Evolutionary conservation across 2,113 vertebrate species (phyloP), one percentile per base, ranked within the genome.

Genomic region (Ctenodactylus gundi): DNA sequence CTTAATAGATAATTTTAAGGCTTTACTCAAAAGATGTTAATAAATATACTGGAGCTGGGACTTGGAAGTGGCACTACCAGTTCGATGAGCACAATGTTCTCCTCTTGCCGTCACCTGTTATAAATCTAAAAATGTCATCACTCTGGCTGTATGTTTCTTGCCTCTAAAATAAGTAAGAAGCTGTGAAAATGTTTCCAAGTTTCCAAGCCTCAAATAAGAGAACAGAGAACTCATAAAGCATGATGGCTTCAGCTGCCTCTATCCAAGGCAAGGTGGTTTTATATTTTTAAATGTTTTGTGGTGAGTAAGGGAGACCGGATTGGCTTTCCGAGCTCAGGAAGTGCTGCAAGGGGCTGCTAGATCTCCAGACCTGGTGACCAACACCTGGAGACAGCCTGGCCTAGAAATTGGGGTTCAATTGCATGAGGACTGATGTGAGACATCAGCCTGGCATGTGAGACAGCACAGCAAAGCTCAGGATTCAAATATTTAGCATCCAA

Each of bases 1-100:
- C 94, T 97, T 97, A 97, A 98, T 95, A 82, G 18, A 96, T 96
- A 97, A 97, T 96, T 96, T 95, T 92, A 98, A 88, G 73, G 87
- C 82, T 95, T 97, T 97, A 94, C 96, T 94, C 90, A 87, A 81
- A 97, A 95, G 96, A 94, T 92, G 80, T 92, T 98, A 97, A 97
- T 96, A 98, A 98, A 97, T 87, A 96, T 9, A 94, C 64, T 64
- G 10, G 83, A 57, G 76, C 23, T 23, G 0, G 78, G 94, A 95
- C 36, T 27, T 78, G 72, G 89, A 93, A 88, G 62, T 36, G 23
- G 68, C 34, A 60, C 46, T 18, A 44, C 65, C 44, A 87, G 51
- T 39, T 75, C 65, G 0, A 75, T n/a, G 73, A 64, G 90, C 88
- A 67, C 75, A 82, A 55, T 83, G 85, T 90, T 92, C 90, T 91